Percentiles rank a stretch among this genome's conserved stretches.
phyloP scores from a whole-genome alignment of 2,797 vertebrate genomes.

The Arctocebus calabarensis region DNA sequence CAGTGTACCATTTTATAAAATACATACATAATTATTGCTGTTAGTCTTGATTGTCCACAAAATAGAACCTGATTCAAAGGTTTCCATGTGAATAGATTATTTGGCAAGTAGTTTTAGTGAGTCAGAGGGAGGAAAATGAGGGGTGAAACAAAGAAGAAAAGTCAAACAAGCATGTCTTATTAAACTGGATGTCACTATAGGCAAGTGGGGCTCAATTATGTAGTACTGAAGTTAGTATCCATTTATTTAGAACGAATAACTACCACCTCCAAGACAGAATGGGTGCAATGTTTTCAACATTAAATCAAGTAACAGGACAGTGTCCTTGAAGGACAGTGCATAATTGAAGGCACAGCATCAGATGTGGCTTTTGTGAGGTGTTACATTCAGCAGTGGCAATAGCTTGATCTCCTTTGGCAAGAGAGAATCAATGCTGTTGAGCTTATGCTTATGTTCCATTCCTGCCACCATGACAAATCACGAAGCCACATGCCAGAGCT shows the following conservation, averaged over 20 bases:
- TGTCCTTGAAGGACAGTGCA: background rate
- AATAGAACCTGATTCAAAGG: background rate
- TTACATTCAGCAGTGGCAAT: background rate
- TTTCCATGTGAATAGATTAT: conserved; percentile 8
- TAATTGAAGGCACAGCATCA: background rate
- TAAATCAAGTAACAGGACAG: background rate
- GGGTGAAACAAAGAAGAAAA: background rate
- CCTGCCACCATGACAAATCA: background rate
- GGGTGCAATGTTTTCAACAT: background rate
- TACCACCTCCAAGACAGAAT: background rate
- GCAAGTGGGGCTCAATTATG: background rate
- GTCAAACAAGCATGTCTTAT: conserved; percentile 15
- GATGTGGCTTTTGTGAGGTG: background rate
- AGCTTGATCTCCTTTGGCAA: background rate
- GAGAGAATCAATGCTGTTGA: background rate
- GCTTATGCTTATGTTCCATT: background rate
- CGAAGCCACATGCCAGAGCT: background rate
- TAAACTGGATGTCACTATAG: background rate
- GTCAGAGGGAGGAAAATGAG: conserved; percentile 8
- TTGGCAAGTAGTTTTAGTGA: conserved; percentile 17
- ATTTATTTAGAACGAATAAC: background rate
- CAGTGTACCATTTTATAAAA: conserved; percentile 8
- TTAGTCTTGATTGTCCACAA: background rate
- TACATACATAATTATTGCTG: background rate
- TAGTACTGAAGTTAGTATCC: background rate